Evolutionary conservation across 2,797 vertebrate species (phyloP).

Genomic region (Myioborus melanocephalus): DNA sequence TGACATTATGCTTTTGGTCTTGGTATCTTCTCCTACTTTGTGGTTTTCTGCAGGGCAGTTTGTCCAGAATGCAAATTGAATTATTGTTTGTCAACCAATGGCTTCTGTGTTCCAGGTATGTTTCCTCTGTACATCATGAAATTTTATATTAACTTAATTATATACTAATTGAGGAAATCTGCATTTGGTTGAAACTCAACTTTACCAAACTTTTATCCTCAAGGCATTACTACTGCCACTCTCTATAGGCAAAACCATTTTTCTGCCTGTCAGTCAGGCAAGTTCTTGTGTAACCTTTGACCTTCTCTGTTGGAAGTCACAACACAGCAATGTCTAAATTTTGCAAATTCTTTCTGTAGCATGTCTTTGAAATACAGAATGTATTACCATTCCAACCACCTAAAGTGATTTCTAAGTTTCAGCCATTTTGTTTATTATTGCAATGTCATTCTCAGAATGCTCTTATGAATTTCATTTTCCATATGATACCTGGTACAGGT

Average conservation of each 20-base stretch:
- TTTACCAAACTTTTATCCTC: not conserved
- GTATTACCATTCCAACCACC: not conserved
- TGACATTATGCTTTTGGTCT: not conserved
- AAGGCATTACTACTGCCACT: not conserved
- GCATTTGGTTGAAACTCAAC: not conserved
- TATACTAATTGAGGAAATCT: not conserved
- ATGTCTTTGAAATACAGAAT: not conserved
- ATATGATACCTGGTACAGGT: not conserved
- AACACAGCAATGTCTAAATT: not conserved
- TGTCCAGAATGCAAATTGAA: not conserved
- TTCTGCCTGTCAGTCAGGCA: not conserved
- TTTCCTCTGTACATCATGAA: not conserved
- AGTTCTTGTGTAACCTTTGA: not conserved
- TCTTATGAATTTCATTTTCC: not conserved
- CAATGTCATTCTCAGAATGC: not conserved
- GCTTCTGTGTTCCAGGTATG: not conserved
- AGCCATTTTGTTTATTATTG: not conserved
- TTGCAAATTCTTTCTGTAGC: not conserved
- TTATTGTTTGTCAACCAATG: not conserved
- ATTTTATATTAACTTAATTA: not conserved
- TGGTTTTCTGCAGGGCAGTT: not conserved
- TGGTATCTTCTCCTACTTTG: not conserved
- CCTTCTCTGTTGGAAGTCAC: slow-evolving; percentile 13
- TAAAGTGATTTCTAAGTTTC: not conserved
- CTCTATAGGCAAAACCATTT: not conserved